These are phyloP conservation scores for Gallinago media DNA, from an alignment of 2,113 vertebrate species.

Conservation along the genomic window DNA sequence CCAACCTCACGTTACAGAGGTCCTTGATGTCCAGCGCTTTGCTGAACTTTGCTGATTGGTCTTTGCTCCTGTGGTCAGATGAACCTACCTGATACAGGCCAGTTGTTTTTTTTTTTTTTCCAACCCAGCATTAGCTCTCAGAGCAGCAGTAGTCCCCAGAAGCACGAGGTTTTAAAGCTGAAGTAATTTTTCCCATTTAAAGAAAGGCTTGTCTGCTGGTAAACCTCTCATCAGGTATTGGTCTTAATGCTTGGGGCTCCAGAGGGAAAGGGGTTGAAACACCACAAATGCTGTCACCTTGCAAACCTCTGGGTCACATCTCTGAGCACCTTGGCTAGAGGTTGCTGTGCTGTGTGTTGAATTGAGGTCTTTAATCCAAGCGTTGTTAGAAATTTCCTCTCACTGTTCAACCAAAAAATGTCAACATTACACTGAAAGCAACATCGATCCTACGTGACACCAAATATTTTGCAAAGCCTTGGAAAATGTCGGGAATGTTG, in stretches of 20 bases:
- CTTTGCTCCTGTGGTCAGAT: background rate
- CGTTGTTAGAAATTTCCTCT: constrained; percentile 11
- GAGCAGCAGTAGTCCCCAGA: background rate
- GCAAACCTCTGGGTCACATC: background rate
- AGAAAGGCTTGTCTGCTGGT: background rate
- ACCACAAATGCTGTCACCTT: background rate
- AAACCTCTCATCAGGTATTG: background rate
- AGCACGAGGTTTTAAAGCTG: background rate
- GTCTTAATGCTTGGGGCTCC: background rate
- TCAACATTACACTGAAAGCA: background rate
- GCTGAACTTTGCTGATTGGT: background rate
- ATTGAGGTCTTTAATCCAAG: background rate
- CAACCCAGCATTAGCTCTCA: background rate
- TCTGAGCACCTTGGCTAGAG: background rate
- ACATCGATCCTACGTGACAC: background rate
- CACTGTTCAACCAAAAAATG: background rate
- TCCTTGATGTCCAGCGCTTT: background rate
- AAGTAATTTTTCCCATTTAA: background rate
- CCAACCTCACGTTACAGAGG: background rate
- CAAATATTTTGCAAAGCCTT: background rate
- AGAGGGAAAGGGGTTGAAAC: background rate
- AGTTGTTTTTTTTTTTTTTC: background rate
- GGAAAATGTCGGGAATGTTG: background rate
- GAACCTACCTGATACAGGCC: background rate
- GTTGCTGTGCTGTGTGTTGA: background rate